Percentiles rank a stretch among this genome's conserved stretches.
Evolutionary conservation across 2,888 invertebrate species (phyloP).

Genomic region (Callosobruchus maculatus): DNA sequence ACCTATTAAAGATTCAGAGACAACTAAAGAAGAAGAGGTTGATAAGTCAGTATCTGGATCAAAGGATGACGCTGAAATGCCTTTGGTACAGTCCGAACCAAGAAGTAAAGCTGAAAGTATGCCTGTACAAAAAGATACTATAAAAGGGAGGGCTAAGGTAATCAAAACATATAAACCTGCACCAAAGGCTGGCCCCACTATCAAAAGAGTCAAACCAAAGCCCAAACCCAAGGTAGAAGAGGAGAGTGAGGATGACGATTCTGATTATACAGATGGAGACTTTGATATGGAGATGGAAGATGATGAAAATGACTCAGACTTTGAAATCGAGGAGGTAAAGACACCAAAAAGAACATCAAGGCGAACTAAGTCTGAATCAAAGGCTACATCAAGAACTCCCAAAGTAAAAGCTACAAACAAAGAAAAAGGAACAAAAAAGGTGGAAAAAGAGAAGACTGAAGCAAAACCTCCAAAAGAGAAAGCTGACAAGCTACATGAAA

Average conservation of each 20-base stretch:
- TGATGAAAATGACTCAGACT: conserved; percentile 55
- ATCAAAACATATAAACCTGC: not conserved
- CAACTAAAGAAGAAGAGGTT: conserved; percentile 1
- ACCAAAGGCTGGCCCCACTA: conserved; percentile 13
- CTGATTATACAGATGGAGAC: conserved; percentile 51
- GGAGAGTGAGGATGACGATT: conserved; percentile 24
- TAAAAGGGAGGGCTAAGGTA: not conserved
- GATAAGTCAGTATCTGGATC: conserved; percentile 6
- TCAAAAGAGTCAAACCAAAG: conserved; percentile 17
- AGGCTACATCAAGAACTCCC: conserved; percentile 1
- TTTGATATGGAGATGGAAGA: conserved; percentile 38
- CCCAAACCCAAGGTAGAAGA: conserved; percentile 4
- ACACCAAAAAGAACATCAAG: conserved; percentile 7
- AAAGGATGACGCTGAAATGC: conserved; percentile 1
- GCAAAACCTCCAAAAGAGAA: conserved; percentile 2
- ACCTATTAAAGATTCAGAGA: conserved; percentile 1
- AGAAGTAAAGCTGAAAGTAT: not conserved
- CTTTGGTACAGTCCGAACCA: conserved; percentile 2
- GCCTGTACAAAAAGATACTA: not conserved
- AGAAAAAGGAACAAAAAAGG: no score
- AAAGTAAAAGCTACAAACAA: conserved; percentile 10
- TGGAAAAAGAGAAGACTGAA: conserved; percentile 6
- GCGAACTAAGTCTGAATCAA: conserved; percentile 1
- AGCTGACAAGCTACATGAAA: conserved; percentile 11
- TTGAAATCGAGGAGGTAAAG: conserved; percentile 37